These are phyloP conservation scores for Anguilla anguilla DNA, from an alignment of 2,797 vertebrate genomes.

Conservation along the genomic window DNA sequence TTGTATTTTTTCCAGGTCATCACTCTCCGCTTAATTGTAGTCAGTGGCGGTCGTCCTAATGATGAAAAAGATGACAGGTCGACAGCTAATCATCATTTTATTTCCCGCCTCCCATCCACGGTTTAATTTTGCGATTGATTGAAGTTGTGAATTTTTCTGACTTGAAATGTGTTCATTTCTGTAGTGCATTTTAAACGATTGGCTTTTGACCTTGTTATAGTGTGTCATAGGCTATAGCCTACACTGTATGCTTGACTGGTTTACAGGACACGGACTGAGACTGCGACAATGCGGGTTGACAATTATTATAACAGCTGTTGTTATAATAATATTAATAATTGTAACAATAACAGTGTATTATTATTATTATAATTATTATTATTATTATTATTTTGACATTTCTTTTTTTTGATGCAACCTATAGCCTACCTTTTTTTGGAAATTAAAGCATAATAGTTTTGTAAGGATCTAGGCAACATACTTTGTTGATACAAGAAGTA, in stretches of 20 bases:
- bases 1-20: constrained; percentile 30
- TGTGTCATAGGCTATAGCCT: neutral
- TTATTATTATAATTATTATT: neutral
- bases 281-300: neutral
- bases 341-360: neutral
- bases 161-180: constrained; percentile 4
- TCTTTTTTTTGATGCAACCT: neutral
- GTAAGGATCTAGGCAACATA: neutral
- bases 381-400: neutral
- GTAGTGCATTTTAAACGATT: constrained; percentile 4
- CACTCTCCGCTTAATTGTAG: constrained; percentile 25
- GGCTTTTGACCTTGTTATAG: neutral
- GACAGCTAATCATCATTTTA: constrained; percentile 19
- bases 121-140: constrained; percentile 35
- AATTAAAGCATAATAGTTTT: neutral
- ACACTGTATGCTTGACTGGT: neutral
- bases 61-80: constrained; percentile 49
- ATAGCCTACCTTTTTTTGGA: neutral
- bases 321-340: constrained; percentile 19
- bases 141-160: constrained; percentile 24
- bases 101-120: constrained; percentile 34
- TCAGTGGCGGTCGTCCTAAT: constrained; percentile 44
- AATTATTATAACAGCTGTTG: neutral
- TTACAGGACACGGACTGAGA: neutral
- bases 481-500: neutral